Conservation (phyloP, 2,113 vertebrate genomes). For the Meleagris gallopavo region DNA sequence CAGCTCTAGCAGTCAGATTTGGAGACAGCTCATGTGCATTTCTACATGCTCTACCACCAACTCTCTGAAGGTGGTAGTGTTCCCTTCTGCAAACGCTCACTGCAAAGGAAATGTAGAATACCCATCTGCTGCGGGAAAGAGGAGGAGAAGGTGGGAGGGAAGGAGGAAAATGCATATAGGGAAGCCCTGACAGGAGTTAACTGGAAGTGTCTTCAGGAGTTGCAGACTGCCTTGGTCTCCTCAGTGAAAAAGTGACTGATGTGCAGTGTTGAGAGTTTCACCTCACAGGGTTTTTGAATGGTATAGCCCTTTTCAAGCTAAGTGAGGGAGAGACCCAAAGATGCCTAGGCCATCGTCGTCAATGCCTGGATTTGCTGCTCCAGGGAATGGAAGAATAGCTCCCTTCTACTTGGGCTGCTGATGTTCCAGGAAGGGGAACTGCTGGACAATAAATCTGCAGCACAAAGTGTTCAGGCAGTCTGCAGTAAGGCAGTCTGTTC, state of each 20-base stretch:
- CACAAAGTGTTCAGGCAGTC: neutral
- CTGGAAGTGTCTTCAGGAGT: neutral
- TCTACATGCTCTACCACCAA: constrained; percentile 25
- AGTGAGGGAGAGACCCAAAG: neutral
- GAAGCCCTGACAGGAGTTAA: neutral
- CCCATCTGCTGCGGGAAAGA: fast-evolving
- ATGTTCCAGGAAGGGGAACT: neutral
- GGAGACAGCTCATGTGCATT: neutral
- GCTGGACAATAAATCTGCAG: neutral
- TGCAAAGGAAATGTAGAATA: neutral
- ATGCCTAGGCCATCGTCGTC: too few species aligned
- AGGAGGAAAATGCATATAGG: neutral
- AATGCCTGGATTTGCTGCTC: neutral
- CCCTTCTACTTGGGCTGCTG: neutral
- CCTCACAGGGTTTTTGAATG: fast-evolving
- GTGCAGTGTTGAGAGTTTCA: neutral
- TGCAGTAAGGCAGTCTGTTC: neutral
- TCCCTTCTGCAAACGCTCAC: neutral
- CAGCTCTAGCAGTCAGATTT: neutral
- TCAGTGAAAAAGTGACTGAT: neutral
- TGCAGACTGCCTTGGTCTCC: neutral
- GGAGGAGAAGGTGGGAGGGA: fast-evolving
- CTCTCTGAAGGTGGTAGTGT: constrained; percentile 56
- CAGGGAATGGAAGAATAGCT: neutral
- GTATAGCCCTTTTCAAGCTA: neutral